Conservation (phyloP, 1,140 invertebrate species). For the Microplitis mediator region DNA sequence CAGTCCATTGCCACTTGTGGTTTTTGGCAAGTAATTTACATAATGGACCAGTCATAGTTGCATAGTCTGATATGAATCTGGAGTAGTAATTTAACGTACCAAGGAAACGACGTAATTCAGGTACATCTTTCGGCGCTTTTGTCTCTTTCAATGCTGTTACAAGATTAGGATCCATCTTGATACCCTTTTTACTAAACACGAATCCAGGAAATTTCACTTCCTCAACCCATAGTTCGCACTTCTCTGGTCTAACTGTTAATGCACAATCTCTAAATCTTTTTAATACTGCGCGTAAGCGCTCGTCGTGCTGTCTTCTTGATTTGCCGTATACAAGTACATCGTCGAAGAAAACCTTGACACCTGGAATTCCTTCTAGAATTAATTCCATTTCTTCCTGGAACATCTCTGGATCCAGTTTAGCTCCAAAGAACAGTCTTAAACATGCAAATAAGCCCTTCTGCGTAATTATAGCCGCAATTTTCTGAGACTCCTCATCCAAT, state of each 20-base stretch:
- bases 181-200: background rate
- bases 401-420: background rate
- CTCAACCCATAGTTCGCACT: background rate
- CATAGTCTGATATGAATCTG: constrained; percentile 8
- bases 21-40: constrained; percentile 8
- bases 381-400: constrained; percentile 13
- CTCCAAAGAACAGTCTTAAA: constrained; percentile 12
- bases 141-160: background rate
- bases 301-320: background rate
- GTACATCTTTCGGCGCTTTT: background rate
- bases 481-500: background rate
- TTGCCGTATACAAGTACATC: background rate
- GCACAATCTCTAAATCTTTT: background rate
- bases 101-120: background rate
- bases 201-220: constrained; percentile 7
- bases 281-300: background rate
- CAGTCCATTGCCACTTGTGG: background rate
- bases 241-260: background rate
- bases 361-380: background rate
- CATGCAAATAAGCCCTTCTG: constrained; percentile 6
- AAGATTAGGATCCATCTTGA: background rate
- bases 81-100: constrained; percentile 2
- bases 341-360: constrained; percentile 5
- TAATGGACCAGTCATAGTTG: background rate
- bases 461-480: background rate